Conservation (phyloP, 2,888 invertebrate genomes). For the Gastracanthus pulcherrimus region DNA sequence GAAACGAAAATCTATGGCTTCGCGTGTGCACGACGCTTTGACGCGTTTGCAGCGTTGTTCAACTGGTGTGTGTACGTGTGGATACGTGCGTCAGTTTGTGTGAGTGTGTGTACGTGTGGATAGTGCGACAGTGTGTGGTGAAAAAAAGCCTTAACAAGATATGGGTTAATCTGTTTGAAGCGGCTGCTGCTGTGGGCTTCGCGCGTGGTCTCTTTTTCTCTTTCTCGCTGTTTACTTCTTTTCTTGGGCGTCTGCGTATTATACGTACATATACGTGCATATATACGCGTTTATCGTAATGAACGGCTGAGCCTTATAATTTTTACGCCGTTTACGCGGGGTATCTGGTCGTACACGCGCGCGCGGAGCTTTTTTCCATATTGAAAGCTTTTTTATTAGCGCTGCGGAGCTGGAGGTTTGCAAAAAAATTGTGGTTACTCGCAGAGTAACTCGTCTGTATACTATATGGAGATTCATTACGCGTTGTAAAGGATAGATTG, state of each 20-base stretch:
- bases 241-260: neutral
- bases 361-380: too few species aligned
- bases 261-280: too few species aligned
- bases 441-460: too few species aligned
- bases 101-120: too few species aligned
- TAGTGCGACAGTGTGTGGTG: neutral
- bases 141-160: slow-evolving; percentile 68
- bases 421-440: too few species aligned
- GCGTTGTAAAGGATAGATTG: neutral
- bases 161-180: slow-evolving; percentile 65
- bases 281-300: neutral
- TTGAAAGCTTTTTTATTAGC: neutral
- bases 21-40: neutral
- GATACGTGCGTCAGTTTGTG: too few species aligned
- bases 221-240: neutral
- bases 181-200: neutral
- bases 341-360: too few species aligned
- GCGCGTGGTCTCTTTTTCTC: neutral
- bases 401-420: too few species aligned
- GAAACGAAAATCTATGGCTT: slow-evolving; percentile 45
- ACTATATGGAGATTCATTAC: neutral
- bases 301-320: neutral
- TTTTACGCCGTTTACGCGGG: neutral
- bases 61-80: too few species aligned
- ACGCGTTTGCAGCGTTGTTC: neutral